A percentile compares a stretch with the other conserved stretches of the same genome.
These are phyloP conservation scores for Drosophila anomelani DNA, from an alignment of 2,888 invertebrate species.

Conservation along the genomic window DNA sequence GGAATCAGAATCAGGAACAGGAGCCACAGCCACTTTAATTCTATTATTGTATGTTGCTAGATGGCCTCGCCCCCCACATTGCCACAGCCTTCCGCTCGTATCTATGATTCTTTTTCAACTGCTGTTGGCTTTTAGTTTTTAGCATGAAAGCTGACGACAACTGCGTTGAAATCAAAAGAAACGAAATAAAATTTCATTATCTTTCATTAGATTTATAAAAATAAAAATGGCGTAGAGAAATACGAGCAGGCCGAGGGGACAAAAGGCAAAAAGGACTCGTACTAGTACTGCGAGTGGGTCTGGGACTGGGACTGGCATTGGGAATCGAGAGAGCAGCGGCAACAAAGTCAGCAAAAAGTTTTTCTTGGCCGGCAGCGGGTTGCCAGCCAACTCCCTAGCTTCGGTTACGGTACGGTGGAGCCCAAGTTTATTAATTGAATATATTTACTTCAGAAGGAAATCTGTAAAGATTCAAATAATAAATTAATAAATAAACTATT, in stretches of 20 bases:
- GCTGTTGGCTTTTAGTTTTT: slow-evolving; percentile 68
- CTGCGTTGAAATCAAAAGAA: slow-evolving; percentile 74
- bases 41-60: slow-evolving; percentile 73
- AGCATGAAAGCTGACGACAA: slow-evolving; percentile 64
- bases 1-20: slow-evolving; percentile 23
- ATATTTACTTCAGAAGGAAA: neutral
- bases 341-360: slow-evolving; percentile 68
- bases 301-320: neutral
- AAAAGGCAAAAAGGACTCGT: slow-evolving; percentile 5
- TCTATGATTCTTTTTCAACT: slow-evolving; percentile 64
- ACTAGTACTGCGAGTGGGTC: neutral
- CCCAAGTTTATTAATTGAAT: neutral
- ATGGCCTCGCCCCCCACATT: slow-evolving; percentile 12
- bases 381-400: slow-evolving; percentile 42
- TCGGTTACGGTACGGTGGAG: slow-evolving; percentile 26
- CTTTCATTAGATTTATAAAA: slow-evolving; percentile 81
- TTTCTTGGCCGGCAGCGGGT: slow-evolving; percentile 54
- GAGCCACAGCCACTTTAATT: slow-evolving; percentile 70
- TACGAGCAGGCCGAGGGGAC: slow-evolving; percentile 13
- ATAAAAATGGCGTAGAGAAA: slow-evolving; percentile 59
- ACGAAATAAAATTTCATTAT: slow-evolving; percentile 78
- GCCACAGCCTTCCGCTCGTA: slow-evolving; percentile 15
- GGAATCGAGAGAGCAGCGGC: slow-evolving; percentile 32
- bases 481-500: neutral
- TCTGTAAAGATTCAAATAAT: neutral